Conservation (phyloP, 2,888 invertebrate species). For the Ligdia adustata region DNA sequence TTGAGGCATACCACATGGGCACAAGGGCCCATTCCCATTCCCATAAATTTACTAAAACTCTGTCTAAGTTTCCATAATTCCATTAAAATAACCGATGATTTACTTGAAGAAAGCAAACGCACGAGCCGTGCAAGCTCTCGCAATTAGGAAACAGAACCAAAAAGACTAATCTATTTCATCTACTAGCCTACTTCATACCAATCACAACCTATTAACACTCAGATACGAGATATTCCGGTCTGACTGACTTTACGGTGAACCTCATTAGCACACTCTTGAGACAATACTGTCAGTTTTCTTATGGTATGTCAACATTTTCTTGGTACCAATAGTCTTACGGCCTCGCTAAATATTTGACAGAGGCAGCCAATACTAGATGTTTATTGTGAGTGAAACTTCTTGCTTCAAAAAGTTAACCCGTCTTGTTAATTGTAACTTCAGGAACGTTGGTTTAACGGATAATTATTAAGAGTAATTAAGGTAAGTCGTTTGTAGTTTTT, state of each 20-base stretch:
- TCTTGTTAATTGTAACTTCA: conserved; percentile 18
- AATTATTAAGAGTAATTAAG: conserved; percentile 10
- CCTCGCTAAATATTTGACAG: conserved; percentile 31
- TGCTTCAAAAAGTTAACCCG: too few relatives aligned
- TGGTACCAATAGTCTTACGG: too few relatives aligned
- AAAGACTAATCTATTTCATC: too few relatives aligned
- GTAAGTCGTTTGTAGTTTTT: conserved; percentile 1
- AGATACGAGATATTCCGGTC: neutral
- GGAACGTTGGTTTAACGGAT: conserved; percentile 3
- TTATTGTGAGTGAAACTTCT: conserved; percentile 22
- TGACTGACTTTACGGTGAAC: conserved; percentile 15
- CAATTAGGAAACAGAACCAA: too few relatives aligned
- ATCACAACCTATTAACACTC: conserved; percentile 9
- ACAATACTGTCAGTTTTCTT: conserved; percentile 19
- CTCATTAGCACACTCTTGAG: conserved; percentile 30
- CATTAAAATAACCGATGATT: too few relatives aligned
- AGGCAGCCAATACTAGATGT: conserved; percentile 24
- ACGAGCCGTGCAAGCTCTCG: too few relatives aligned
- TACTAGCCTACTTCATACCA: neutral
- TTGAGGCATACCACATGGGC: too few relatives aligned
- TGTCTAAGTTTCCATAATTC: too few relatives aligned
- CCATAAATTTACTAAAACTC: too few relatives aligned
- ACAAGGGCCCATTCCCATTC: too few relatives aligned
- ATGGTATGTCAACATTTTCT: conserved; percentile 27
- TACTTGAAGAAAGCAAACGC: too few relatives aligned